A percentile compares a stretch with the other conserved stretches of the same genome.
Conservation (phyloP, 2,888 invertebrate species). For the Orthonychiurus folsomi region DNA sequence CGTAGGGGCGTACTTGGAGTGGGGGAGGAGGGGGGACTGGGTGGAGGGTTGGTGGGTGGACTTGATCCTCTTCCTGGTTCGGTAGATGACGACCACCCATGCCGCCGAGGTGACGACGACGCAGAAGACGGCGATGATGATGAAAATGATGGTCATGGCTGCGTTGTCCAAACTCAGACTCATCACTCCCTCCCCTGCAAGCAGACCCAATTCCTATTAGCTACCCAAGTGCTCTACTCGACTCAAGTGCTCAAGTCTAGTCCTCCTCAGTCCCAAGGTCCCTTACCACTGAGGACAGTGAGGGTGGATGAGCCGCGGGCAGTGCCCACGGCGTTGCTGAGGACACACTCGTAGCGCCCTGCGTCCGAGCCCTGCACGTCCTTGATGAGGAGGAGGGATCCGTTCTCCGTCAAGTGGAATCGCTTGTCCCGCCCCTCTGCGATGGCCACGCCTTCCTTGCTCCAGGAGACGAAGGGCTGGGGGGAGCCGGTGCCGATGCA, state of each 20-base stretch:
- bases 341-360: slow-evolving; percentile 80
- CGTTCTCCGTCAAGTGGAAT: slow-evolving; percentile 76
- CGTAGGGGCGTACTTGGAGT: not conserved
- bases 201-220: slow-evolving; percentile 44
- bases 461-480: slow-evolving; percentile 71
- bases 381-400: slow-evolving; percentile 78
- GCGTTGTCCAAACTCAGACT: slow-evolving; percentile 55
- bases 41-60: not conserved
- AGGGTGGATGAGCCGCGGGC: slow-evolving; percentile 63
- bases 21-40: no score
- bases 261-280: no score
- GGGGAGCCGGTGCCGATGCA: slow-evolving; percentile 81
- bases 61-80: slow-evolving; percentile 51
- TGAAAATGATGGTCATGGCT: slow-evolving; percentile 74
- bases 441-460: slow-evolving; percentile 68
- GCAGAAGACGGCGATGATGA: slow-evolving; percentile 82
- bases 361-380: slow-evolving; percentile 67
- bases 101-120: slow-evolving; percentile 82
- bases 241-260: no score
- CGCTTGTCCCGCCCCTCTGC: slow-evolving; percentile 59
- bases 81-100: slow-evolving; percentile 85
- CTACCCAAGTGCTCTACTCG: not conserved
- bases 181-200: slow-evolving; percentile 52
- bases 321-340: slow-evolving; percentile 74
- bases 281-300: slow-evolving; percentile 61